phyloP scores from a whole-genome alignment of 2,888 invertebrate species.

The Coenonympha glycerion region DNA sequence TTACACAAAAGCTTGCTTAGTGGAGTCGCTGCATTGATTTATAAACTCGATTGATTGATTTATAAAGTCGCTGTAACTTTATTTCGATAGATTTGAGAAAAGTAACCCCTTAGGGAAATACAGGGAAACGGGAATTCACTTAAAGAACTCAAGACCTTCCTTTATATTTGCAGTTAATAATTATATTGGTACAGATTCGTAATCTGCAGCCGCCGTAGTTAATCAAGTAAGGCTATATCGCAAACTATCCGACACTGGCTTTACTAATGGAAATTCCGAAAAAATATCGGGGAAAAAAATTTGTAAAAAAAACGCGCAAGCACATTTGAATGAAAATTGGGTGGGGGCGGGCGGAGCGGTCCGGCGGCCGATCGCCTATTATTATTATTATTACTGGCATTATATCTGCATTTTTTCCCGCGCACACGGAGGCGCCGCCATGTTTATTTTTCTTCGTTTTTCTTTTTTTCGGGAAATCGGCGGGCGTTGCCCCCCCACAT shows the following conservation, averaged over 20 bases:
- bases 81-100: no score
- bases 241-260: constrained; percentile 56
- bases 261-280: constrained; percentile 72
- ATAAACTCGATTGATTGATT: no score
- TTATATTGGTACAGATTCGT: neutral
- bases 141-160: neutral
- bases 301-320: constrained; percentile 60
- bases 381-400: constrained; percentile 76
- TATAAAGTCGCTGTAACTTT: no score
- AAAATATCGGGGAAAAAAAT: constrained; percentile 68
- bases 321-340: constrained; percentile 75
- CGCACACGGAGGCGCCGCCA: constrained; percentile 61
- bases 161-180: neutral
- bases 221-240: constrained; percentile 10
- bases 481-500: constrained; percentile 54
- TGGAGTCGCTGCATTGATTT: no score
- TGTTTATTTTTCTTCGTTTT: constrained; percentile 70
- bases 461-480: constrained; percentile 65
- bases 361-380: constrained; percentile 67
- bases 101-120: no score
- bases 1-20: no score
- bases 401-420: constrained; percentile 75
- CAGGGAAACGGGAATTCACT: no score
- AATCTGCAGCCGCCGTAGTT: constrained; percentile 3
- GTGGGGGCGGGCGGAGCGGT: constrained; percentile 57